Base-by-base conservation (phyloP, 2,797 vertebrate species). In the Xenentodon cancila region DNA sequence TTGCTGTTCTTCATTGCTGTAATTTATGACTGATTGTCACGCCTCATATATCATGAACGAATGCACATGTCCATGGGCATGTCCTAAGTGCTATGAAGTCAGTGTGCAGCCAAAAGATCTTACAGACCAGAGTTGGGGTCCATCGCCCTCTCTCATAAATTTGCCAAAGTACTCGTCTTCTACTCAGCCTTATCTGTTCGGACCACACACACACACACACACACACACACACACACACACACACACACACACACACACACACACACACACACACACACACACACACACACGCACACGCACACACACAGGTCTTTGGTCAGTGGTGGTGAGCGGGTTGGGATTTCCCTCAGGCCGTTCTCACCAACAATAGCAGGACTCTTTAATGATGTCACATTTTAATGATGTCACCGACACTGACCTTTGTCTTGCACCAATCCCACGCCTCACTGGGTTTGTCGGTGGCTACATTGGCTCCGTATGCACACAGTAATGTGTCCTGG, bases 361-460 rank as follows among this genome's bases (percentile, higher is more conserved):
- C 73, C 70, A 77, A 64, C 53, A 80, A 67, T 73, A 82, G 81
- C 79, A 84, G 81, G 77, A 80, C 70, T 82, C 82, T 91, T 82
- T 82, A 88, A 88, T 90, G 87, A 91, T 86, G 85, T 89, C 80
- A 89, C 87, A 81, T 81, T 89, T 89, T 88, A 89, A 90, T 89
- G 86, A 86, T 91, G 87, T 92, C 88, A 91, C 84, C 61, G 21
- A 5, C 4, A 4, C 51, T 82, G 88, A 90, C 88, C 90, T 89
- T 85, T 86, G 78, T 73, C 77, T 84, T n/a, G 63, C 80, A 87
- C 88, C 90, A 90, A 86, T 92, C 79, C 84, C 81, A 86, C 27
- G 51, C 81, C 64, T 85, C 77, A 66, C 8, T 63, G 68, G 81
- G 71, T 62, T 51, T 68, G 58, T 77, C 70, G 84, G 65, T 32